phyloP scores from a whole-genome alignment of 2,888 invertebrate genomes.

The Sinohyriopsis cumingii region DNA sequence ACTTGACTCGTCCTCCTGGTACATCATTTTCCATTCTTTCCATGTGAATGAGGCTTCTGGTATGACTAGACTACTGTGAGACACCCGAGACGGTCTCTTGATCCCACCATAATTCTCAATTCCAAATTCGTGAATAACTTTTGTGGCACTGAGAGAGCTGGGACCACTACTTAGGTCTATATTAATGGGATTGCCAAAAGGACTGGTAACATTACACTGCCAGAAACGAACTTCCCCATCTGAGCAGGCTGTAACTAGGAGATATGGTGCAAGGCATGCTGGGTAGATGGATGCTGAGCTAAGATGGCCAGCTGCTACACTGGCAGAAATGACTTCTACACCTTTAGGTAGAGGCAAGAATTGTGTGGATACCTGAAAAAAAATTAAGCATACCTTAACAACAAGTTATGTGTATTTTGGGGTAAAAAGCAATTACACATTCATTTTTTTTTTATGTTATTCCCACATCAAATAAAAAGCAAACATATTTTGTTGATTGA shows the following conservation, averaged over 20 bases:
- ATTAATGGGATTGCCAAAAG: background rate
- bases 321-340: constrained; percentile 93
- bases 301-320: constrained; percentile 96
- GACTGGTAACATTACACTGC: constrained; percentile 59
- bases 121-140: constrained; percentile 37
- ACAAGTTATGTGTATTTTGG: no score
- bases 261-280: constrained; percentile 98
- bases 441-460: no score
- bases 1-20: constrained; percentile 77
- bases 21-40: constrained; percentile 92
- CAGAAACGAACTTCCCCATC: constrained; percentile 81
- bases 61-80: constrained; percentile 30
- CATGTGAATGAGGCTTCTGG: constrained; percentile 77
- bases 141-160: constrained; percentile 31
- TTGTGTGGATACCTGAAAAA: constrained; percentile 86
- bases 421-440: no score
- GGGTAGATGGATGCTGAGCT: constrained; percentile 98
- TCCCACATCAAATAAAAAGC: no score
- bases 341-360: constrained; percentile 89
- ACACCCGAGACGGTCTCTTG: constrained; percentile 31
- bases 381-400: no score
- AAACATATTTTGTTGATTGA: no score
- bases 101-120: constrained; percentile 47
- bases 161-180: background rate
- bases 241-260: constrained; percentile 94